Evolutionary conservation across 1,140 invertebrate species (phyloP), one percentile per base, ranked within the genome.

Genomic region (Heliconius hewitsoni): DNA sequence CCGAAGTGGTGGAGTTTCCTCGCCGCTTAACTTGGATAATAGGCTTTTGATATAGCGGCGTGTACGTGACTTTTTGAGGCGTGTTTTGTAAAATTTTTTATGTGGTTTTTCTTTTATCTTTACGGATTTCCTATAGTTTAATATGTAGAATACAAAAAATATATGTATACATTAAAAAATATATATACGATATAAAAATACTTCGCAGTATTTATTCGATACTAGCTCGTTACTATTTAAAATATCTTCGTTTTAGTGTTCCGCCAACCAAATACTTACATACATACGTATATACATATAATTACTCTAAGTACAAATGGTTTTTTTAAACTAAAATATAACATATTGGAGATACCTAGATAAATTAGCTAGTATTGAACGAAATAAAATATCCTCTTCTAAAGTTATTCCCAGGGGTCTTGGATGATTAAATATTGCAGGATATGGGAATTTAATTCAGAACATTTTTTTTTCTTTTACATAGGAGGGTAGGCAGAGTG

Each of bases 21-120:
- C 60, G 81, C 74, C 81, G 75, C 82, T 85, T 84, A 83, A 85
- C 78, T 85, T 75, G 46, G 70, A 77, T 75, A 79, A 79, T 74
- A 37, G 73, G 46, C 30, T 71, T 75, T 55, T 74, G 78, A 71
- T 75, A 71, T 66, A 66, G 60, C 60, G 60, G 60, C 9, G 27
- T 71, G 27, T 73, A 50, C 60, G 60, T 30, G 60, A 66, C 60
- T 27, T 66, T 16, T 27, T 30, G n/a, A 66, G 1, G 60, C 30
- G 23, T 27, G 27, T 66, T 66, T 66, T 66, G 60, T 66, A 66
- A 13, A 27, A 27, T 66, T 3, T 30, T 66, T 66, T 27, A 16
- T 11, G 60, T 18, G 27, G 60, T 16, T 30, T 66, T 66, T 13
- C 60, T 66, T 66, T 30, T 30, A 66, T 66, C 60, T 66, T 66